These are phyloP conservation scores for Polydrusus pterygomalis DNA, from an alignment of 2,888 invertebrate genomes.

Conservation along the genomic window DNA sequence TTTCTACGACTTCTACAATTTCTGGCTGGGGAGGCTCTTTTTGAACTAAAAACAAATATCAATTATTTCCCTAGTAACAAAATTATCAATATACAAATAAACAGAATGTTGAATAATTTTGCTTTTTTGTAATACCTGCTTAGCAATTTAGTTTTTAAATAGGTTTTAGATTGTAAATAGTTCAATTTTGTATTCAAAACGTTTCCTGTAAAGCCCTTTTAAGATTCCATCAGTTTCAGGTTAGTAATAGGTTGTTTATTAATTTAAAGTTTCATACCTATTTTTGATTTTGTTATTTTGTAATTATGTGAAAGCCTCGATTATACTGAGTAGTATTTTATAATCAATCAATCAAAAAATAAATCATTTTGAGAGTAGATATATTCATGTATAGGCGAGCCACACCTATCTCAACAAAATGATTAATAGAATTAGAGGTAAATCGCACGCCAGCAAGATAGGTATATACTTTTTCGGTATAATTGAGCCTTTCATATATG, in stretches of 20 bases:
- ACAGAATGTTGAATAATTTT: background rate
- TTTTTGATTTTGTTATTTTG: background rate
- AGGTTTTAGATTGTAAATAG: no score
- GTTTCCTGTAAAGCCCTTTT: background rate
- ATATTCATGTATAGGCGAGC: no score
- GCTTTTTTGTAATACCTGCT: background rate
- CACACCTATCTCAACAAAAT: no score
- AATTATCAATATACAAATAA: background rate
- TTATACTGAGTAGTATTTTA: no score
- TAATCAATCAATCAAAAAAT: no score
- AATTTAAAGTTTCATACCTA: background rate
- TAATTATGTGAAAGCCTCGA: no score
- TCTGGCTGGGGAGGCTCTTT: slow-evolving; percentile 55
- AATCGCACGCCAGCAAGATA: no score
- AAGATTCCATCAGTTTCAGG: background rate
- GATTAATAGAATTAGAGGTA: no score
- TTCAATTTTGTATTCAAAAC: no score
- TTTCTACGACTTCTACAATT: slow-evolving; percentile 49
- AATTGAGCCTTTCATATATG: no score
- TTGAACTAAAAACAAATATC: slow-evolving; percentile 58
- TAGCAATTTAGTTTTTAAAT: background rate
- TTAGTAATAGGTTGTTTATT: background rate
- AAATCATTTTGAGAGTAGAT: no score
- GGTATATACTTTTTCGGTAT: no score
- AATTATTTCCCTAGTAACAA: slow-evolving; percentile 2